Percentiles rank a stretch among this genome's conserved stretches.
Conservation (phyloP, 2,888 invertebrate species). For the Ichneumoninae sp. region DNA sequence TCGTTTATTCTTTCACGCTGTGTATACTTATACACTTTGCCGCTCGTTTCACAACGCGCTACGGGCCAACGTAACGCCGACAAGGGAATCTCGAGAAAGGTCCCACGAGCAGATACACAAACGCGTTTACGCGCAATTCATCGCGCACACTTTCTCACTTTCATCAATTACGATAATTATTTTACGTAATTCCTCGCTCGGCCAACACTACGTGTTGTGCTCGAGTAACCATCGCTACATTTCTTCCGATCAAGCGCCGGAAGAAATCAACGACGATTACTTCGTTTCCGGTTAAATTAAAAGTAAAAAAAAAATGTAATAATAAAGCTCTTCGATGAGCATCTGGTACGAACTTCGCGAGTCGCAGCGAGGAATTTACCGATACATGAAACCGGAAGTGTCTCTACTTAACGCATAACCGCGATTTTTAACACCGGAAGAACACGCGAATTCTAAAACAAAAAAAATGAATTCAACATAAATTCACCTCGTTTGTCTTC, state of each 20-base stretch:
- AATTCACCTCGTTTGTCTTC: constrained; percentile 64
- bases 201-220: constrained; percentile 25
- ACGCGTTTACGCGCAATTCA: constrained; percentile 51
- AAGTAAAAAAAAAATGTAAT: background rate
- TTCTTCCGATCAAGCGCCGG: background rate
- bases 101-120: background rate
- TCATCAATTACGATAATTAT: constrained; percentile 66
- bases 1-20: constrained; percentile 1
- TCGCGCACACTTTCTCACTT: constrained; percentile 68
- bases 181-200: constrained; percentile 53
- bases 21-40: background rate
- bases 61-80: constrained; percentile 27
- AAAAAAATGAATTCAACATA: background rate
- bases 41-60: constrained; percentile 6
- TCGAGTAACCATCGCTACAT: constrained; percentile 25
- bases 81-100: constrained; percentile 35
- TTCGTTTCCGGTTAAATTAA: background rate
- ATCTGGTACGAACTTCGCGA: background rate
- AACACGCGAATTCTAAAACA: background rate
- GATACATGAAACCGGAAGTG: constrained; percentile 5
- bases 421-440: background rate
- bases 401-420: background rate
- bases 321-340: background rate
- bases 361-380: background rate
- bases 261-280: background rate